These are phyloP conservation scores for Albula goreensis DNA, from an alignment of 2,113 vertebrate genomes.

Conservation along the genomic window DNA sequence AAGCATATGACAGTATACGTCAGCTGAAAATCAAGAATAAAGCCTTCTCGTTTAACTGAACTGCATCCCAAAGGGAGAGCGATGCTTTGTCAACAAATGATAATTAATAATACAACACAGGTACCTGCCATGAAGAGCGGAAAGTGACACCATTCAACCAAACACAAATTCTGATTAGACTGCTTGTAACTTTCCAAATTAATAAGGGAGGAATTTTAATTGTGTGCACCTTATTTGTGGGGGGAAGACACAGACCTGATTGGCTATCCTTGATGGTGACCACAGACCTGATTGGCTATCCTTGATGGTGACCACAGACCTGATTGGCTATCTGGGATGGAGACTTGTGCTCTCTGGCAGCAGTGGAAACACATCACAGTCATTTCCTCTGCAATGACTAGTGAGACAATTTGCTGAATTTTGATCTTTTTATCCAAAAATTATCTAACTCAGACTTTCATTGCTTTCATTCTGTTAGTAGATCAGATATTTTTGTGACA, in stretches of 20 bases:
- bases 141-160: slow-evolving; percentile 54
- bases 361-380: not conserved
- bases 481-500: not conserved
- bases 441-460: too few relatives aligned
- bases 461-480: too few relatives aligned
- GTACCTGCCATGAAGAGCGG: slow-evolving; percentile 53
- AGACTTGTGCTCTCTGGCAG: not conserved
- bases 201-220: slow-evolving; percentile 43
- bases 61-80: slow-evolving; percentile 49
- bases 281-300: slow-evolving; percentile 9
- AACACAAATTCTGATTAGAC: slow-evolving; percentile 61
- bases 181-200: slow-evolving; percentile 47
- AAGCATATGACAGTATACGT: slow-evolving; percentile 48
- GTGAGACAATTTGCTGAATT: not conserved
- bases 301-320: slow-evolving; percentile 7
- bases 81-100: slow-evolving; percentile 62
- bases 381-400: not conserved
- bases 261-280: not conserved
- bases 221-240: slow-evolving; percentile 7
- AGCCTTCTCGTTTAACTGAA: slow-evolving; percentile 51
- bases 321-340: slow-evolving; percentile 3
- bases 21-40: slow-evolving; percentile 58
- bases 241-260: slow-evolving; percentile 7
- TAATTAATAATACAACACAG: slow-evolving; percentile 67
- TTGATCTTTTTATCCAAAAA: not conserved